Evolutionary conservation across 2,888 invertebrate species (phyloP), one percentile per base, ranked within the genome.

Genomic region (Reticulitermes lucifugus): DNA sequence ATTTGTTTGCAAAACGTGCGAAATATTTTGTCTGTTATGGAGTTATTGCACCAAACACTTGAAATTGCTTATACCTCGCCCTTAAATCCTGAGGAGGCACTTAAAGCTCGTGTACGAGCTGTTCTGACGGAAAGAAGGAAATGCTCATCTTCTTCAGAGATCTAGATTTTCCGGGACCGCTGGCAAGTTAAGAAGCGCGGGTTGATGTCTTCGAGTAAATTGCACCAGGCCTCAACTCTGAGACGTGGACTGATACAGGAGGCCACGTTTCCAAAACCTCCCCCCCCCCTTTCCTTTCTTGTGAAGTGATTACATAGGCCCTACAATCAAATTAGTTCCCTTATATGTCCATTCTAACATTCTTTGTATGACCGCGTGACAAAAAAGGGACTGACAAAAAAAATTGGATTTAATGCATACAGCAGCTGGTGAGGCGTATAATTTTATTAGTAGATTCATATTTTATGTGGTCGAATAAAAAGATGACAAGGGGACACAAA

Each of bases 161-260:
- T 41, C 73, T 29, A 41, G 73, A 73, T 73, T 73, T 73, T 73
- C 73, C 73, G 7, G 25, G 65, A 65, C 65, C 25, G 25, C 25
- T 73, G 73, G 73, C 73, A 73, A 73, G 18, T 41, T 41, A 73
- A 41, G 73, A 73, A 73, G 46, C 1, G 41, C 3, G 21, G 22
- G 46, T 79, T 79, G 79, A 79, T 79, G 51, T 79, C 51, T 79
- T 79, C 79, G 35, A 35, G 35, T n/a, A 5, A 79, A 79, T 79
- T 79, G 79, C 25, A 51, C 51, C 79, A 79, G 51, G 43, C 79
- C 22, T 79, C 79, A 79, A 79, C 51, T 51, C 79, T 51, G 21
- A 79, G 79, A 79, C 46, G 21, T 51, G 25, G 79, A 79, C 51
- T 79, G 79, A 79, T 79, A 51, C 51, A 79, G 29, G 51, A 51